Base-by-base conservation (phyloP, 2,888 invertebrate species). In the Lithophane socia region DNA sequence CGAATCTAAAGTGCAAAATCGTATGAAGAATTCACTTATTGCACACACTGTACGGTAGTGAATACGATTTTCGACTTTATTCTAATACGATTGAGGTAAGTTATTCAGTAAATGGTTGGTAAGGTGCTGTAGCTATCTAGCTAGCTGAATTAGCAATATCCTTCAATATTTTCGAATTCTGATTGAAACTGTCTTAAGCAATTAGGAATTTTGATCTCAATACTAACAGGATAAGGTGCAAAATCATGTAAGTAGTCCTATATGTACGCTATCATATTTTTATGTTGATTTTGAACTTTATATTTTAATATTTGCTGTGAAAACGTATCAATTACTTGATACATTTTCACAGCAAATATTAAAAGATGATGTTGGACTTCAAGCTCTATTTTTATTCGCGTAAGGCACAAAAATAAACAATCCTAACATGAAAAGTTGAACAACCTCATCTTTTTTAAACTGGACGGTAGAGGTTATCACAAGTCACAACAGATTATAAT, bases 391-490 rank as follows among this genome's bases (percentile, higher is more conserved):
- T 44, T 7, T 29, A 21, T 10, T 7, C 18, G 42, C 4, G 7
- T 29, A 52, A 24, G 16, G 16, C 13, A 29, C 42, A 24, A 58
- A 74, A 72, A 21, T 61, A 75, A 73, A 29, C 24, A 24, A 29
- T 16, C 12, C 13, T 44, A 24, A 24, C 21, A 21, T 47, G 0
- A 24, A 47, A 16, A 49, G 77, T 78, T 78, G 56, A 72, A 42
- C 44, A 58, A 71, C 29, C 75, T 74, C 5, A 1, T 16, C 5
- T 18, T 13, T 56, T 37, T 60, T 1, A 44, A 52, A 29, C 49
- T 42, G 21, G 52, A 9, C n/a, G 42, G 16, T 44, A 65, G 29
- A 66, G 65, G 74, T 75, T 76, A 76, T 76, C 76, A 44, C 9
- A 18, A 44, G 75, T 76, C 76, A 44, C 9, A 18, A 44, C 12